These are phyloP conservation scores for Xanthia togata DNA, from an alignment of 2,888 invertebrate species.

Conservation along the genomic window DNA sequence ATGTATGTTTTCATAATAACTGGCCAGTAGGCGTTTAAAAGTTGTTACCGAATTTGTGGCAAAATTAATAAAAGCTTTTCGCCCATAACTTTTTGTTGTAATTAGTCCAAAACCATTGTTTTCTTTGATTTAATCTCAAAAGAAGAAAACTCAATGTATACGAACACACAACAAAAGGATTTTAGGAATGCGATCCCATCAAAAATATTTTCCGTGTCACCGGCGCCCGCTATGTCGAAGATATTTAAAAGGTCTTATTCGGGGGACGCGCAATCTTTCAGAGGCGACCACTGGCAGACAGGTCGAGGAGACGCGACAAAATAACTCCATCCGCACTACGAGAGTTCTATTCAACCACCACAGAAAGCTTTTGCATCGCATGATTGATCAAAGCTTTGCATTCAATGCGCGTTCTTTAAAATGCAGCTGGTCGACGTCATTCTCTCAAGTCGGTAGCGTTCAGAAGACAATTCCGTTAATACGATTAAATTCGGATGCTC, in stretches of 20 bases:
- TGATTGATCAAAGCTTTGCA: slow-evolving; percentile 88
- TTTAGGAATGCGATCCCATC: slow-evolving; percentile 67
- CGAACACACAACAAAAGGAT: slow-evolving; percentile 45
- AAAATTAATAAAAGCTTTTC: neutral
- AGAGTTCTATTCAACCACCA: slow-evolving; percentile 83
- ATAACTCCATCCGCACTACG: slow-evolving; percentile 81
- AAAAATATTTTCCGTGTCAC: slow-evolving; percentile 73
- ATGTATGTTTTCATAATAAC: slow-evolving; percentile 18
- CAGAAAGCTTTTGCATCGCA: slow-evolving; percentile 86
- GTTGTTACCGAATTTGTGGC: neutral
- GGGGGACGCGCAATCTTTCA: slow-evolving; percentile 82
- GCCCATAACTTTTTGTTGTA: neutral
- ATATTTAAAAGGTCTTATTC: slow-evolving; percentile 83
- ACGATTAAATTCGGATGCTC: slow-evolving; percentile 46
- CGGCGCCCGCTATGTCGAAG: slow-evolving; percentile 71
- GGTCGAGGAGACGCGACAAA: slow-evolving; percentile 79
- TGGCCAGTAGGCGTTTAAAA: neutral
- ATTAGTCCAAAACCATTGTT: neutral
- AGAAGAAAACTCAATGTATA: slow-evolving; percentile 2
- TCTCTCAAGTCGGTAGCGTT: slow-evolving; percentile 47
- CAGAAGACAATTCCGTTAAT: slow-evolving; percentile 49
- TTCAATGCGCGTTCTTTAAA: slow-evolving; percentile 80
- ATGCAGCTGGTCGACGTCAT: slow-evolving; percentile 76
- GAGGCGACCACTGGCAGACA: slow-evolving; percentile 78
- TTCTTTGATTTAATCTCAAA: neutral